Base-by-base conservation (phyloP, 2,888 invertebrate genomes). In the Ypsolopha sequella region DNA sequence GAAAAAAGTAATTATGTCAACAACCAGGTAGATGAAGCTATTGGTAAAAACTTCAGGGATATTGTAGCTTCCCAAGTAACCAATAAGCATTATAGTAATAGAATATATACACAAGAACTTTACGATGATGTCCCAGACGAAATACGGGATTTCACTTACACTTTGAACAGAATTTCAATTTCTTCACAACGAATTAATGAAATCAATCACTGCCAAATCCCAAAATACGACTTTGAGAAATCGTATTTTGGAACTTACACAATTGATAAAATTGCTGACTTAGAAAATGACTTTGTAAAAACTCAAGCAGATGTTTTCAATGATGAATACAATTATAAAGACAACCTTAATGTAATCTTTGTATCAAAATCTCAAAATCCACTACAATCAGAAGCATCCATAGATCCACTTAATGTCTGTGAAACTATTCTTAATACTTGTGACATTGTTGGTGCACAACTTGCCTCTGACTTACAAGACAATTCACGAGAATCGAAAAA, bases 371-470 rank as follows among this genome's bases (percentile, higher is more conserved):
- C 62, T 14, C 58, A 63, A 53, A 33, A 45, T 33, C 13, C 13
- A 52, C 8, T 14, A 35, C 50, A 51, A 47, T 39, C 6, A 35
- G 43, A 46, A 48, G 24, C 55, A 47, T 13, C 24, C 24, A 24
- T 24, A 48, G 63, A 70, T 41, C 74, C 75, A 36, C 38, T 71
- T 13, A 55, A 65, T 51, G 11, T 73, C 6, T 74, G 73, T 59
- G 70, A 76, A 62, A 62, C 66, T 34, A 52, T 70, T 39, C 43
- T 56, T 14, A 47, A 38, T n/a, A 9, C 8, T 11, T 10, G 38
- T 8, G 36, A 50, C 7, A 6, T 11, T 24, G n/a, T 34, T 36
- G 14, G 36, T 6, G 45, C 11, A 47, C 7, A 36, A 47, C 7
- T 47, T 36, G 36, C 10, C 3, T 6, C 11, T 33, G 45, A 47